Conservation (phyloP, 2,888 invertebrate genomes). For the Drosophila pseudotakahashii region DNA sequence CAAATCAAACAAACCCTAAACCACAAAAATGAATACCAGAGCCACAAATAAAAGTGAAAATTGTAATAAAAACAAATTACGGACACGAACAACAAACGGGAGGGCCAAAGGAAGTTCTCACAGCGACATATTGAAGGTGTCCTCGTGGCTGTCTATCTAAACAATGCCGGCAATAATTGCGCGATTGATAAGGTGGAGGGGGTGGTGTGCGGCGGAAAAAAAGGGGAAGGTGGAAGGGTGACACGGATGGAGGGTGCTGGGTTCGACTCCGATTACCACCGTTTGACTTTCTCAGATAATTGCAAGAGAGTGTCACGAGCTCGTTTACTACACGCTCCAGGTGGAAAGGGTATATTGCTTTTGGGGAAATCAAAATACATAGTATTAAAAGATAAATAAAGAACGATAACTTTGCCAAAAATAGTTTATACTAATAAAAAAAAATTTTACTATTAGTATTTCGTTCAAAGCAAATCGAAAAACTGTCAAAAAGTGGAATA, state of each 20-base stretch:
- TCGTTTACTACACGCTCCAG: constrained; percentile 4
- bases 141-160: constrained; percentile 62
- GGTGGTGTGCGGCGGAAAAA: constrained; percentile 18
- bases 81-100: constrained; percentile 51
- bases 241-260: constrained; percentile 22
- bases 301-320: constrained; percentile 26
- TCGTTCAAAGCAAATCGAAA: too few species aligned
- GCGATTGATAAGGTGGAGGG: constrained; percentile 68
- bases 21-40: constrained; percentile 25
- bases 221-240: constrained; percentile 22
- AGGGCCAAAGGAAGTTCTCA: constrained; percentile 44
- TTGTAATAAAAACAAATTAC: constrained; percentile 78
- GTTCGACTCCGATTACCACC: constrained; percentile 69
- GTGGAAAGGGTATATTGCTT: neutral
- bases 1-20: constrained; percentile 36
- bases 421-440: too few species aligned
- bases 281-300: constrained; percentile 63
- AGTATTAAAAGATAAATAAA: too few species aligned
- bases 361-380: too few species aligned
- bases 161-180: constrained; percentile 81
- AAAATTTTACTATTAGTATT: too few species aligned
- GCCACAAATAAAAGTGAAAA: constrained; percentile 62
- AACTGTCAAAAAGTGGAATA: too few species aligned
- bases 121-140: constrained; percentile 75
- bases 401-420: too few species aligned